Evolutionary conservation across 2,888 invertebrate genomes (phyloP).

Genomic region (Caenorhabditis japonica): DNA sequence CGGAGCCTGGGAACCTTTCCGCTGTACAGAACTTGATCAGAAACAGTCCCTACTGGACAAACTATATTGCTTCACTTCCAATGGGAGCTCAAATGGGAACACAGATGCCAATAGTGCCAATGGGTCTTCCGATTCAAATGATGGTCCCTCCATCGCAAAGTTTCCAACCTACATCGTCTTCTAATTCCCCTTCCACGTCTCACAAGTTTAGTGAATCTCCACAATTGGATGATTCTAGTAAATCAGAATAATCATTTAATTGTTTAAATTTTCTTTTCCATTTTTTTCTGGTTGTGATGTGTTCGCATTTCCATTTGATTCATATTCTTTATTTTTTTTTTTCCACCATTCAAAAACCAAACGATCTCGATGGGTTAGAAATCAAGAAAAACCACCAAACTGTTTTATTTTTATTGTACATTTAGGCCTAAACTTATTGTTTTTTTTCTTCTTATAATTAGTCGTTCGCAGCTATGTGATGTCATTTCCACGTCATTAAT

Average conservation of each 20-base stretch:
- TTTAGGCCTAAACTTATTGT: conserved; percentile 15
- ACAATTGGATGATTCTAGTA: conserved; percentile 34
- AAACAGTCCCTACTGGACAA: conserved; percentile 75
- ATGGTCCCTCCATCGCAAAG: conserved; percentile 34
- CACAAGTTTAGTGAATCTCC: conserved; percentile 37
- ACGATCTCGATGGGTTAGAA: conserved; percentile 41
- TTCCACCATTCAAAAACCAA: too few species aligned
- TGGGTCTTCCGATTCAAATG: conserved; percentile 39
- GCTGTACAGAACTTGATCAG: conserved; percentile 86
- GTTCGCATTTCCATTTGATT: too few species aligned
- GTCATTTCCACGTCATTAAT: conserved; percentile 48
- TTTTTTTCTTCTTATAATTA: background rate
- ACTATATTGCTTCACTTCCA: conserved; percentile 22
- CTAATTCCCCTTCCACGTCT: conserved; percentile 26
- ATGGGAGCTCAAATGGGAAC: conserved; percentile 21
- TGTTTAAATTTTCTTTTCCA: background rate
- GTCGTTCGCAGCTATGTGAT: conserved; percentile 35
- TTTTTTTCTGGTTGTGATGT: too few species aligned
- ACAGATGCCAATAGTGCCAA: conserved; percentile 27
- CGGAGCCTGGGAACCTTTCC: conserved; percentile 97
- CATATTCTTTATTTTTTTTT: too few species aligned
- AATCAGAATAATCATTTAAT: conserved; percentile 27
- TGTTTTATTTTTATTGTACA: background rate
- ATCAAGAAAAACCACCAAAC: background rate
- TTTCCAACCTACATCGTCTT: conserved; percentile 26